Conservation (phyloP, 2,797 vertebrate genomes). For the Avahi laniger region DNA sequence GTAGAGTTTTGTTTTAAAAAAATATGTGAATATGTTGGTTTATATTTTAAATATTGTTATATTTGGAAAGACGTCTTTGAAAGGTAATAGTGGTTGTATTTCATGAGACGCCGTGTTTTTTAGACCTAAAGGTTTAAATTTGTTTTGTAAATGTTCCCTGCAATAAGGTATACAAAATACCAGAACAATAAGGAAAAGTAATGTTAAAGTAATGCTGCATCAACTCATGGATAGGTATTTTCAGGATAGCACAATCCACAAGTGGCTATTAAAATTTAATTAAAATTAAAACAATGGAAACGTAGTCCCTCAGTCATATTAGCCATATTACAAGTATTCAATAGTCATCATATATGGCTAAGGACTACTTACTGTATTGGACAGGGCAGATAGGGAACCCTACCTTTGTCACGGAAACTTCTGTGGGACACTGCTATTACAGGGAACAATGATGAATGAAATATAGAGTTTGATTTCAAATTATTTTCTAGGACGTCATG, state of each 20-base stretch:
- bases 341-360: not conserved
- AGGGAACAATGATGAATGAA: not conserved
- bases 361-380: not conserved
- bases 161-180: not conserved
- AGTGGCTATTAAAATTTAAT: not conserved
- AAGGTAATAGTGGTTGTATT: too few species aligned
- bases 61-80: too few species aligned
- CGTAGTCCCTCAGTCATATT: not conserved
- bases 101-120: too few species aligned
- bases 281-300: not conserved
- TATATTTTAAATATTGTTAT: too few species aligned
- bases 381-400: not conserved
- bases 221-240: not conserved
- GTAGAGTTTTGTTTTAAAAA: too few species aligned
- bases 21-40: too few species aligned
- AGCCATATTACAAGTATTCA: not conserved
- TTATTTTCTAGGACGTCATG: not conserved
- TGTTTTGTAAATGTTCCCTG: too few species aligned
- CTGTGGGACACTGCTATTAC: not conserved
- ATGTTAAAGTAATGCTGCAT: not conserved
- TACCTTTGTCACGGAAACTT: not conserved
- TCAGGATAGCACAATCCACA: not conserved
- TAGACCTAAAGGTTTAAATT: too few species aligned
- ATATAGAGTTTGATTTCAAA: not conserved
- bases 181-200: not conserved